Evolutionary conservation across 2,113 vertebrate genomes (phyloP).

Genomic region (Nettapus auritus): DNA sequence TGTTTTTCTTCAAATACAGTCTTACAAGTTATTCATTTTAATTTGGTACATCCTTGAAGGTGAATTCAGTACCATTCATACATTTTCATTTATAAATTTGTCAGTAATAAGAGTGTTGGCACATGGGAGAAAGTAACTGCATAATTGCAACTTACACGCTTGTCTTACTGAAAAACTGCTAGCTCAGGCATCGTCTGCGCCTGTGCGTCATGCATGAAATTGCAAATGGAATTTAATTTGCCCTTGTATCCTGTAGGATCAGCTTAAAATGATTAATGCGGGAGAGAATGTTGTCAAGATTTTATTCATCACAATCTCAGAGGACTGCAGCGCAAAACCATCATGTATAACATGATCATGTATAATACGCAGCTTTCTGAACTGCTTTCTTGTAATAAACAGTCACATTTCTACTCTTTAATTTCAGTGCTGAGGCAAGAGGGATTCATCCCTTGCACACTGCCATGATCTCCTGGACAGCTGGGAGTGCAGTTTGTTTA

Average conservation of each 20-base stretch:
- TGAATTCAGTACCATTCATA: slow-evolving; percentile 73
- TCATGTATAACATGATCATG: slow-evolving; percentile 32
- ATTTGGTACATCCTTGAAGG: slow-evolving; percentile 67
- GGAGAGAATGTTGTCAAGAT: slow-evolving; percentile 68
- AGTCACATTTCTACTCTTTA: slow-evolving; percentile 4
- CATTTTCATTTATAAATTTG: slow-evolving; percentile 76
- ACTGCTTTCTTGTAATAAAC: slow-evolving; percentile 36
- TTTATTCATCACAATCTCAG: slow-evolving; percentile 66
- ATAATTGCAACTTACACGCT: slow-evolving; percentile 81
- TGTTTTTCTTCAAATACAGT: neutral
- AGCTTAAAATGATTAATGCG: slow-evolving; percentile 81
- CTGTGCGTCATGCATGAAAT: slow-evolving; percentile 82
- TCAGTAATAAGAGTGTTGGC: slow-evolving; percentile 70
- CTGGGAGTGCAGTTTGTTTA: neutral
- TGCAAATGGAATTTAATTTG: slow-evolving; percentile 86
- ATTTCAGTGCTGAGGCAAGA: slow-evolving; percentile 1
- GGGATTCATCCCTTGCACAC: neutral
- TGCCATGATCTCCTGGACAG: neutral
- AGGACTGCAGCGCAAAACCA: slow-evolving; percentile 55
- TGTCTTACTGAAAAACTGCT: slow-evolving; percentile 84
- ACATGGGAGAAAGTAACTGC: slow-evolving; percentile 72
- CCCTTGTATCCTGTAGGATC: slow-evolving; percentile 81
- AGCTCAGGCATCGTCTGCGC: slow-evolving; percentile 51
- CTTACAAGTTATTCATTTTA: slow-evolving; percentile 15
- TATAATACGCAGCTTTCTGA: neutral